Conservation (phyloP, 2,797 vertebrate genomes). For the Karalla daura region DNA sequence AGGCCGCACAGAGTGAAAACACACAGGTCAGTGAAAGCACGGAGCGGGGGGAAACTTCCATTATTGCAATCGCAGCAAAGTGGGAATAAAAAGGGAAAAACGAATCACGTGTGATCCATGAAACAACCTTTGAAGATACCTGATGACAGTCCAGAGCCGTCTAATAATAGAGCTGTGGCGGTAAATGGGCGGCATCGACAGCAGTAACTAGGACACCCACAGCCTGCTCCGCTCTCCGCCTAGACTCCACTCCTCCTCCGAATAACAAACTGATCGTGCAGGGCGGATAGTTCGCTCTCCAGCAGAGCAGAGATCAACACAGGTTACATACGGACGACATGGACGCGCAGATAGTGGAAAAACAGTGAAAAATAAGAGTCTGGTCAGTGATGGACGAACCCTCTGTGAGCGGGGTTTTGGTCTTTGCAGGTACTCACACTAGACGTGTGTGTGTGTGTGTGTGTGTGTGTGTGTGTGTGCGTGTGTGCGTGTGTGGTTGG, state of each 20-base stretch:
- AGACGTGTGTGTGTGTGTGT: too few species aligned
- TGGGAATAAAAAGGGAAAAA: too few species aligned
- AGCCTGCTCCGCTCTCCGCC: constrained; percentile 51
- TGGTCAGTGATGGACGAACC: not conserved
- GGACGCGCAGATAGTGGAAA: not conserved
- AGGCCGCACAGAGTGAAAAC: constrained; percentile 51
- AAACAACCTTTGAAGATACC: constrained; percentile 67
- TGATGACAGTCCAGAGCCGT: constrained; percentile 66
- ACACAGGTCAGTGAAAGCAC: constrained; percentile 3
- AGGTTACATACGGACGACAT: constrained; percentile 34
- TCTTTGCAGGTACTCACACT: not conserved
- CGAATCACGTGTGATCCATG: constrained; percentile 51
- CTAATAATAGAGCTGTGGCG: constrained; percentile 75
- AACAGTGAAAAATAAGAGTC: not conserved
- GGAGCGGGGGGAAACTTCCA: constrained; percentile 61
- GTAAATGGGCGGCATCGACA: constrained; percentile 69
- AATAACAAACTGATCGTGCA: constrained; percentile 69
- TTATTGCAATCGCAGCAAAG: constrained; percentile 40
- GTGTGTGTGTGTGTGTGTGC: too few species aligned
- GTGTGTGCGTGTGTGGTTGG: too few species aligned
- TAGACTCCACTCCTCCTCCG: constrained; percentile 55
- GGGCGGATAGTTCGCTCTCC: constrained; percentile 35
- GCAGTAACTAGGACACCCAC: constrained; percentile 74
- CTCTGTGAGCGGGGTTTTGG: not conserved
- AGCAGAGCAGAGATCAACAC: constrained; percentile 39